Conservation (phyloP, 2,797 vertebrate genomes). For the Antennarius maculatus region DNA sequence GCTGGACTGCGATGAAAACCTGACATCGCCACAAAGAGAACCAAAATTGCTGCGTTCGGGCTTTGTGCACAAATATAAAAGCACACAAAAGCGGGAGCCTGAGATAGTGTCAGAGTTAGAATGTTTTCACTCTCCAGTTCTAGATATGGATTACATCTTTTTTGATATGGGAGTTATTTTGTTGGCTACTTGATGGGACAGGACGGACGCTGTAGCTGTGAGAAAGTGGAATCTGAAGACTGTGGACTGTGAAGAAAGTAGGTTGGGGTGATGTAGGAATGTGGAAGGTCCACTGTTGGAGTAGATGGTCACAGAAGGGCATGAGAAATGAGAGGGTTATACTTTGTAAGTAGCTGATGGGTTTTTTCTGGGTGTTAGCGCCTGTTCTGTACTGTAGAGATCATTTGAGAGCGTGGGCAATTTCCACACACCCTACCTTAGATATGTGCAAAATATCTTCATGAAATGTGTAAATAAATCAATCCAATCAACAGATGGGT, state of each 20-base stretch:
- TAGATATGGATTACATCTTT: conserved; percentile 70
- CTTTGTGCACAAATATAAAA: conserved; percentile 79
- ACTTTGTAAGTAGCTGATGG: conserved; percentile 37
- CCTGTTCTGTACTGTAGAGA: background rate
- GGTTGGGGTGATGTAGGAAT: conserved; percentile 45
- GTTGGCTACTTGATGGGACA: conserved; percentile 55
- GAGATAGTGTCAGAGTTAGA: conserved; percentile 73
- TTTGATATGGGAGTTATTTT: conserved; percentile 60
- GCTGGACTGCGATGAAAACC: conserved; percentile 62
- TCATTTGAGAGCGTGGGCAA: no score
- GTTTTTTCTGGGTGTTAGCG: conserved; percentile 27
- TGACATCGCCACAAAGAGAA: conserved; percentile 64
- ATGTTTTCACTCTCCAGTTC: conserved; percentile 53
- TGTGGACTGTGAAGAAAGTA: conserved; percentile 50
- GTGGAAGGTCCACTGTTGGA: conserved; percentile 50
- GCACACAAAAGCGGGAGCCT: conserved; percentile 75
- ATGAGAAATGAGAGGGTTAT: conserved; percentile 69
- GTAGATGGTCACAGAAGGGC: conserved; percentile 60
- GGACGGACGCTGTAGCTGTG: conserved; percentile 60
- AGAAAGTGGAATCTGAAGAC: conserved; percentile 66
- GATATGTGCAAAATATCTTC: conserved; percentile 30
- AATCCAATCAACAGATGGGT: conserved; percentile 60
- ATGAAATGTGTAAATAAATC: conserved; percentile 54
- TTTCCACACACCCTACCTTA: conserved; percentile 42
- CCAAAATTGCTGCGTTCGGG: conserved; percentile 70